Evolutionary conservation across 2,888 invertebrate genomes (phyloP).

Genomic region (Spodoptera picta): DNA sequence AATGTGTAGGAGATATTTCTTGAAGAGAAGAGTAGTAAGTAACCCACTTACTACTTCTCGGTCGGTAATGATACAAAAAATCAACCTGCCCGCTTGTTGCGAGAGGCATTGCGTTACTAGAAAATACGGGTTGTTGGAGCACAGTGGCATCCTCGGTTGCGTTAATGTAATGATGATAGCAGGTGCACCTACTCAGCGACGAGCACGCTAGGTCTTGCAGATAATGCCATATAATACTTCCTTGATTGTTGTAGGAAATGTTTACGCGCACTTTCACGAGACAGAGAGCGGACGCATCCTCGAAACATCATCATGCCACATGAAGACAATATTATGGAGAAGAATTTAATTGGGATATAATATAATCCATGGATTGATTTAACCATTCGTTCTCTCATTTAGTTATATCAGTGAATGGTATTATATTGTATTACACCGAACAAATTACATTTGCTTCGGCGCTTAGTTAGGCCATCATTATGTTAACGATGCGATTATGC

Average conservation of each 20-base stretch:
- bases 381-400: slow-evolving; percentile 21
- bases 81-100: slow-evolving; percentile 31
- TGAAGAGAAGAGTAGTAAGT: no score
- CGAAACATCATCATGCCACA: slow-evolving; percentile 34
- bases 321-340: slow-evolving; percentile 37
- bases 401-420: slow-evolving; percentile 9
- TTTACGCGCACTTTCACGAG: slow-evolving; percentile 71
- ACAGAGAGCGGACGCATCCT: slow-evolving; percentile 54
- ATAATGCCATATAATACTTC: slow-evolving; percentile 68
- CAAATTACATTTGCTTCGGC: slow-evolving; percentile 4
- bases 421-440: slow-evolving; percentile 7
- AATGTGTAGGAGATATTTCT: slow-evolving; percentile 28
- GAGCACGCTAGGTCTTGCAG: slow-evolving; percentile 65
- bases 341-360: slow-evolving; percentile 29
- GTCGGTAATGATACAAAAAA: slow-evolving; percentile 38
- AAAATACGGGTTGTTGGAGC: slow-evolving; percentile 52
- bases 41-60: slow-evolving; percentile 7
- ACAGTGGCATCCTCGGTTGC: slow-evolving; percentile 67
- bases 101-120: slow-evolving; percentile 50
- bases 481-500: slow-evolving; percentile 3
- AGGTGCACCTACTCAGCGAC: slow-evolving; percentile 44
- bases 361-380: slow-evolving; percentile 35
- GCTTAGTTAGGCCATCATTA: slow-evolving; percentile 13
- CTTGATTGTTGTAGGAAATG: slow-evolving; percentile 71
- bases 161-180: slow-evolving; percentile 70